Percentiles rank a stretch among this genome's conserved stretches.
Conservation (phyloP, 2,113 vertebrate genomes). For the Scopus umbretta region DNA sequence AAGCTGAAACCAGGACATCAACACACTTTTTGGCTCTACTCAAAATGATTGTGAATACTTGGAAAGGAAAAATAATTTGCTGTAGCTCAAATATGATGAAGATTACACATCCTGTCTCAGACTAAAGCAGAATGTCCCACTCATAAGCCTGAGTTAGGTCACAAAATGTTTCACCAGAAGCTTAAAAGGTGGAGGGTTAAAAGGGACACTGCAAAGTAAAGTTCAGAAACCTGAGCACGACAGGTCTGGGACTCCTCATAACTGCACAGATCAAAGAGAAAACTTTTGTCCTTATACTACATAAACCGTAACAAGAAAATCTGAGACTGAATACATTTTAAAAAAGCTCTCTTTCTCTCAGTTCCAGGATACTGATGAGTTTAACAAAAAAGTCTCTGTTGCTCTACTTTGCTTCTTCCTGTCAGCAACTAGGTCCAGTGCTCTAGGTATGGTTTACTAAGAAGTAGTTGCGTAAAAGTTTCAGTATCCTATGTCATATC, state of each 20-base stretch:
- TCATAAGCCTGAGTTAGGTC: background rate
- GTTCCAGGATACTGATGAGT: background rate
- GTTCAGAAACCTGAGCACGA: background rate
- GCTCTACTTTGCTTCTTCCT: background rate
- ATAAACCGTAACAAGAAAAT: background rate
- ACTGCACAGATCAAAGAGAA: background rate
- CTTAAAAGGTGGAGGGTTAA: background rate
- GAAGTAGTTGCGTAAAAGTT: background rate
- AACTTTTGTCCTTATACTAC: background rate
- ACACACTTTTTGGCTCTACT: background rate
- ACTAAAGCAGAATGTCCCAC: background rate
- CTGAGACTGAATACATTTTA: background rate
- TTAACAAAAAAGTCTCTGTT: background rate
- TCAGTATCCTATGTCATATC: background rate
- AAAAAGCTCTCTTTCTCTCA: accelerated
- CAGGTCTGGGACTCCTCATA: background rate
- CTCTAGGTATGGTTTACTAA: background rate
- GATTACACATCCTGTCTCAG: background rate
- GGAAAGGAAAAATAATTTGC: background rate
- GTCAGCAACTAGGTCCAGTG: background rate
- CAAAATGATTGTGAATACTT: background rate
- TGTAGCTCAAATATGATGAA: background rate
- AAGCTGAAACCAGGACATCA: too few species aligned
- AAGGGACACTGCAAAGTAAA: background rate
- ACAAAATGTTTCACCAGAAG: background rate